A percentile compares a stretch with the other conserved stretches of the same genome.
These are phyloP conservation scores for Embidobia sp. DNA, from an alignment of 2,888 invertebrate genomes.

Conservation along the genomic window DNA sequence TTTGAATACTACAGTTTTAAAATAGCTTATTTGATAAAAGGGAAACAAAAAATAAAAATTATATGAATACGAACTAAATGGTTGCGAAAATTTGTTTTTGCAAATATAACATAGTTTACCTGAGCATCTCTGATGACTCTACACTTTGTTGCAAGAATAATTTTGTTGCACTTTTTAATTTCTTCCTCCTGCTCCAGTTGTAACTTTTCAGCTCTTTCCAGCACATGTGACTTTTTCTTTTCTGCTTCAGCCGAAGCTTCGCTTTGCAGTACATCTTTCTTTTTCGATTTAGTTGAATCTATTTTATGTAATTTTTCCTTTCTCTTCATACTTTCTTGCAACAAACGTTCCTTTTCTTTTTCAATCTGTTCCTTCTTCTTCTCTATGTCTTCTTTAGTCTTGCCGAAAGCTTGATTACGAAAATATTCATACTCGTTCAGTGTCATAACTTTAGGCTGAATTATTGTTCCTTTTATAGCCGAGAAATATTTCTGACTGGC, in stretches of 20 bases:
- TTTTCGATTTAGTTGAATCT: constrained; percentile 69
- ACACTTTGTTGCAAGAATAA: constrained; percentile 92
- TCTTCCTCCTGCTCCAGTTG: constrained; percentile 85
- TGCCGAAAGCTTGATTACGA: constrained; percentile 65
- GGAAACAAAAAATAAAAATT: too few species aligned
- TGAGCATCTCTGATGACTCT: constrained; percentile 93
- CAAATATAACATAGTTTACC: constrained; percentile 82
- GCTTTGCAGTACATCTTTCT: constrained; percentile 67
- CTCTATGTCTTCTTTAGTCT: constrained; percentile 68
- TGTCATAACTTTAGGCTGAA: constrained; percentile 84
- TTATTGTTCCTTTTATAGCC: constrained; percentile 82
- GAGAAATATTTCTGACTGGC: constrained; percentile 75
- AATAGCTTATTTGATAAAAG: too few species aligned
- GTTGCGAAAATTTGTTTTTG: too few species aligned
- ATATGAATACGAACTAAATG: too few species aligned
- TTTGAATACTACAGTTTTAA: too few species aligned
- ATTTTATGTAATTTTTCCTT: constrained; percentile 74
- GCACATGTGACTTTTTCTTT: constrained; percentile 81
- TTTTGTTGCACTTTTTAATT: constrained; percentile 88
- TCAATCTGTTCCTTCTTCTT: too few species aligned
- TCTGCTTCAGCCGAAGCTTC: constrained; percentile 83
- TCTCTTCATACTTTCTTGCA: constrained; percentile 74
- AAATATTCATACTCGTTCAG: constrained; percentile 83
- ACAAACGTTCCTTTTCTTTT: constrained; percentile 69
- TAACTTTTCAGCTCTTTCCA: constrained; percentile 83